Evolutionary conservation across 2,797 vertebrate genomes (phyloP), one percentile per base, ranked within the genome.

Genomic region (Molossus alvarezi): DNA sequence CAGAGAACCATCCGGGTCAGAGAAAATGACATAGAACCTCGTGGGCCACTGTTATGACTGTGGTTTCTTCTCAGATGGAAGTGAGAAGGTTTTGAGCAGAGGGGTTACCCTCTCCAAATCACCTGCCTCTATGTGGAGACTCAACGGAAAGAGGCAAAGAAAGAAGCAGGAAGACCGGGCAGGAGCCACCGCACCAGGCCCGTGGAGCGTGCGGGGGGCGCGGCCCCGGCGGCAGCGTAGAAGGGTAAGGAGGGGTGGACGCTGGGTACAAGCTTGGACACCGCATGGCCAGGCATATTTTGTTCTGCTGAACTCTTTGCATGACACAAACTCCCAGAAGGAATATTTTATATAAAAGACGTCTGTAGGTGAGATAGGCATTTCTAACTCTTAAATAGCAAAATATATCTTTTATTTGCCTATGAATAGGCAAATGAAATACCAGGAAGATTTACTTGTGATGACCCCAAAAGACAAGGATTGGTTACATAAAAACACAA

Each of bases 401-500:
- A 69, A 87, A 14, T 57, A 82, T 87, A 23, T 55, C 75, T 48
- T 73, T 71, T 90, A 37, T 2, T 64, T 58, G 69, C 69, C 37
- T 45, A 72, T 71, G 41, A 82, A 57, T 15, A 84, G 67, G 77
- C 29, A 77, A 91, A 67, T 82, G 18, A 76, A 87, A 64, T 88
- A 55, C 18, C 85, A 92, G 27, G 53, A 96, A 92, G 48, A 85
- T 23, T 41, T 9, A 57, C 20, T 41, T 92, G 21, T 18, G 85
- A 75, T 60, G 90, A 80, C 77, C 75, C 71, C 67, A 88, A 90
- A 37, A 91, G 20, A 27, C 37, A 83, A 64, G 18, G 15, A 45
- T 4, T 51, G 10, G 57, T n/a, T 29, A 73, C 41, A 64, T 92
- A 45, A 84, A 88, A 95, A 14, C 48, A 37, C 13, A 25, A 64